phyloP scores from a whole-genome alignment of 2,113 vertebrate species.

The Typhlomys cinereus region DNA sequence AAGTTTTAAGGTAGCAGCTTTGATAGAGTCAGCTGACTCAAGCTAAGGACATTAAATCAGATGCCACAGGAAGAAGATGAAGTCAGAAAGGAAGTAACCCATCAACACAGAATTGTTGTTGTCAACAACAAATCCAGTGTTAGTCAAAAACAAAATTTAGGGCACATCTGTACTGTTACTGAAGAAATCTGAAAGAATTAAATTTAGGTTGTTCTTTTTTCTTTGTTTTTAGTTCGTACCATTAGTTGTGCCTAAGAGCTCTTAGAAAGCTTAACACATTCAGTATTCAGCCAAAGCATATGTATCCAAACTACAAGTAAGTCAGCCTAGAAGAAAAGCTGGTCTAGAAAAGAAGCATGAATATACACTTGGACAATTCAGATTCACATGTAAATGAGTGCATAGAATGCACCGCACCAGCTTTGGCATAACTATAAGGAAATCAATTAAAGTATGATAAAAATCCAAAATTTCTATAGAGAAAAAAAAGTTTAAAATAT shows the following conservation, averaged over 20 bases:
- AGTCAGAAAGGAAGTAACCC: background rate
- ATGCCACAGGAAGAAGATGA: background rate
- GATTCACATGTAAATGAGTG: background rate
- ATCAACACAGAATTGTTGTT: background rate
- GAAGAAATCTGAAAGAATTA: background rate
- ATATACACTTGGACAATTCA: background rate
- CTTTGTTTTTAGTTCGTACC: background rate
- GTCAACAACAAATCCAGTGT: background rate
- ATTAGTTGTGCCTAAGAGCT: background rate
- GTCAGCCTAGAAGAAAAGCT: background rate
- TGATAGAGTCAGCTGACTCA: background rate
- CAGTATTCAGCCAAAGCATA: background rate
- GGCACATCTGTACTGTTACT: background rate
- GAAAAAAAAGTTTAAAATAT: background rate
- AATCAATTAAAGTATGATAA: background rate
- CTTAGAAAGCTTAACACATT: background rate
- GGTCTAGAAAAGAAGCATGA: background rate
- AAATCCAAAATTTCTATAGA: background rate
- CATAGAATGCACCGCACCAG: background rate
- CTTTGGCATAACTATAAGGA: background rate
- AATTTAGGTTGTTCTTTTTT: too few relatives aligned
- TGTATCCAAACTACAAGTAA: background rate
- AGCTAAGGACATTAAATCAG: background rate
- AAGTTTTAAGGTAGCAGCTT: background rate
- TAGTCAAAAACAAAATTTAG: background rate